Conservation (phyloP, 2,797 vertebrate genomes). For the Cyclura pinguis region DNA sequence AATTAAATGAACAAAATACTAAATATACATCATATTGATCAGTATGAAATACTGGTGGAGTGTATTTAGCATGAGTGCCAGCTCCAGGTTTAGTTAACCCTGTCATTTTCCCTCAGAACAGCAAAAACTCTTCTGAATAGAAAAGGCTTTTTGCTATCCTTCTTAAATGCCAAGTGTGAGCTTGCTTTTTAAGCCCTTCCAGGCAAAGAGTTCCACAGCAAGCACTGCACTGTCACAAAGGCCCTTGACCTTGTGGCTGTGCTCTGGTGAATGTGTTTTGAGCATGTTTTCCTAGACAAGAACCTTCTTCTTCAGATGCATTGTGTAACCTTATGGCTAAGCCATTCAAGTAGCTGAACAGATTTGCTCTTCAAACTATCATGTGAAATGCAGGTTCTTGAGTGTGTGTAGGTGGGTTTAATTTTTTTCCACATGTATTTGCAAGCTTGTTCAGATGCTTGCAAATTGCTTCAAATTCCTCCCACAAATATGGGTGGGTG, state of each 20-base stretch:
- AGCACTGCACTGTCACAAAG: too few relatives aligned
- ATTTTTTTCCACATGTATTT: not conserved
- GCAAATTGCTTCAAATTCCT: not conserved
- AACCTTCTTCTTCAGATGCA: not conserved
- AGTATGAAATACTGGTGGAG: not conserved
- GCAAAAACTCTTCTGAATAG: not conserved
- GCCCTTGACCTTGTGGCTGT: not conserved
- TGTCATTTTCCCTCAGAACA: not conserved
- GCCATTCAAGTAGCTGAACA: not conserved
- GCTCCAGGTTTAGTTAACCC: not conserved
- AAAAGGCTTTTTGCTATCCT: not conserved
- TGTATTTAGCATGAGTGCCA: not conserved
- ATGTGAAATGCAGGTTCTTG: not conserved
- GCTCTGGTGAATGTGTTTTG: not conserved
- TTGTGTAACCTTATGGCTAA: not conserved
- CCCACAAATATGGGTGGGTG: not conserved
- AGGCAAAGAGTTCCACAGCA: not conserved
- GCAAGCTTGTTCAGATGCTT: not conserved
- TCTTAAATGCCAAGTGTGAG: not conserved
- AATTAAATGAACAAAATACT: not conserved
- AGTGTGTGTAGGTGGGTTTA: not conserved
- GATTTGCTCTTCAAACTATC: not conserved
- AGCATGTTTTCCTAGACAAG: not conserved
- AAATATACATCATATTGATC: not conserved
- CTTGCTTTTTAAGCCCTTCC: too few relatives aligned